Base-by-base conservation (phyloP, 2,797 vertebrate species). In the Fistularia tabacaria region DNA sequence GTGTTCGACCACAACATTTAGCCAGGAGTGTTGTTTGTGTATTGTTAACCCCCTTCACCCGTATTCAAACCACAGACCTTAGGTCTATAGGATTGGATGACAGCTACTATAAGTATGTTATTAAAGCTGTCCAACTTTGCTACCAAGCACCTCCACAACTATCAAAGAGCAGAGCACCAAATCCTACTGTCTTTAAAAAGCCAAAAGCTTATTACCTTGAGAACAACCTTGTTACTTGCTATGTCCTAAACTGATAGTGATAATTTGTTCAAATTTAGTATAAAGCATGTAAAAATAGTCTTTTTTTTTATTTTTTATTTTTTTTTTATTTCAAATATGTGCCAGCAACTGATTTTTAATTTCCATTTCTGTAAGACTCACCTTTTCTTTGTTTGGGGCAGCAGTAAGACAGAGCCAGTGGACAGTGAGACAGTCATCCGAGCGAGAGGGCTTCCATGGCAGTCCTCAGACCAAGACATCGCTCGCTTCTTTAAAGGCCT, bases 401-500 rank as follows among this genome's bases (percentile, higher is more conserved):
- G 85, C 73, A 97, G 93, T 85, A 98, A 98, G 81, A 91, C 92
- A 0, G 95, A 98, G 77, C 88, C 90, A 0, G 95, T 98, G 77
- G 94, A 97, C 88, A 95, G 90, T 36, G 96, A 98, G 86, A 97
- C 93, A 0, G 94, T 98, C 65, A 95, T 98, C 82, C 90, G 96
- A 81, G 96, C 96, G 7, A 90, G 96, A 36, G 96, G 96, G 37
- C 89, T 98, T 62, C 96, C 96, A 0, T 98, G 96, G 96, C 95
- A 98, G 69, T 98, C 96, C 7, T 98, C 96, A 49, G 96, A 98
- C 80, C 96, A 98, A 84, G 96, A 98, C 54, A 97, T 98, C 0
- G 95, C 96, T 66, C 92, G 96, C 14, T 98, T 98, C 89, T 98
- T 98, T 85, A 97, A 95, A 90, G 96, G 96, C 70, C 95, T 98